phyloP scores from a whole-genome alignment of 2,888 invertebrate genomes.

The Anticlea derivata region DNA sequence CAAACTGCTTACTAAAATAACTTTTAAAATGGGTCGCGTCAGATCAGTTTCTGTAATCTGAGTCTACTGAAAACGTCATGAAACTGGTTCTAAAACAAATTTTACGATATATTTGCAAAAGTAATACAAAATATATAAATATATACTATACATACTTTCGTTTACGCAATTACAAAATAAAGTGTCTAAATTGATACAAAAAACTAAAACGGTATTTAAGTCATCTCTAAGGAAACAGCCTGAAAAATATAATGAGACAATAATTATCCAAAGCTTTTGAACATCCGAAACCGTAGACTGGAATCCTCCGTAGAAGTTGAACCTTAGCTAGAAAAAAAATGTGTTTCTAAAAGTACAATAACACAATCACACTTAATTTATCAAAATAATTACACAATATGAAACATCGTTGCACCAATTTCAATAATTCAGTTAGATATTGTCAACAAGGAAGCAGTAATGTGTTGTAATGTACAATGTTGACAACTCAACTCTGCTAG shows the following conservation, averaged over 20 bases:
- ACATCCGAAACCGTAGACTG: conserved; percentile 9
- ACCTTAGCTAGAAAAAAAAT: conserved; percentile 21
- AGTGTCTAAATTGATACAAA: no score
- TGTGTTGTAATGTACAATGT: conserved; percentile 80
- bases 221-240: neutral
- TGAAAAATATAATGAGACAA: no score
- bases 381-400: conserved; percentile 28
- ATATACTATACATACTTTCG: no score
- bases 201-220: no score
- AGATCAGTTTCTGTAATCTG: neutral
- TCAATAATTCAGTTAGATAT: conserved; percentile 57
- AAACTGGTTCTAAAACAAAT: no score
- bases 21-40: neutral
- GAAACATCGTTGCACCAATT: conserved; percentile 76
- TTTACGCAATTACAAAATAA: no score
- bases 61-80: neutral
- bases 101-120: no score
- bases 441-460: conserved; percentile 73
- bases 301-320: conserved; percentile 11
- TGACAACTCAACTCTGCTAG: conserved; percentile 68
- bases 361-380: conserved; percentile 32
- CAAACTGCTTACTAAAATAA: conserved; percentile 1
- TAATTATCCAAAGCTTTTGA: no score
- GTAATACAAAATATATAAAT: no score
- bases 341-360: conserved; percentile 1